Evolutionary conservation across 2,797 vertebrate genomes (phyloP), one percentile per base, ranked within the genome.

Genomic region (Premnoplex brunnescens): DNA sequence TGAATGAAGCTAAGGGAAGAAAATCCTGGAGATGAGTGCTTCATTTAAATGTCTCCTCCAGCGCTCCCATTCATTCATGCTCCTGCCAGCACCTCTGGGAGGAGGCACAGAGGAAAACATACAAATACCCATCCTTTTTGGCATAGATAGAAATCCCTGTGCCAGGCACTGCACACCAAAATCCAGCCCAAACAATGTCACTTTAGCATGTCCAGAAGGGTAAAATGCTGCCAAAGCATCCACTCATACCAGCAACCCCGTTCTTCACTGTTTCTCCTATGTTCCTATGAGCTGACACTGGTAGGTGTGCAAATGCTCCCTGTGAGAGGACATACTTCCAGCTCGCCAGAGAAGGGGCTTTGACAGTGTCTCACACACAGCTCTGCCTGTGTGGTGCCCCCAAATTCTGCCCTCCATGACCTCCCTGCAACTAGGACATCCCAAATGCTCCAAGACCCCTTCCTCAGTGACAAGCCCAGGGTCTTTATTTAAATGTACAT

Each of bases 1-100:
- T 92, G 95, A 97, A 95, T 91, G 92, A 92, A 95, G 94, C 49
- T 43, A n/a, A 59, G 56, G 79, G 74, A 85, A 96, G 82, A 79
- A 37, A 96, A 92, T 71, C 87, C 67, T 9, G 21, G 77, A 88
- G 84, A 89, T 3, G 6, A 78, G 46, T 21, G 9, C 75, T 95
- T 94, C 78, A 19, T 85, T 80, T 82, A 32, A 59, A 5, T 4
- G 0, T 37, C 72, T 59, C 69, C 64, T 67, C 48, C 77, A 72
- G 48, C 22, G 3, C 63, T 88, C 14, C 58, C 9, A 6, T 92
- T 72, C 64, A 89, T 94, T 95, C 84, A 3, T 14, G 16, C 37
- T 92, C 60, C 59, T 34, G 64, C 28, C 49, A 22, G 76, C 67
- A 86, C 55, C 68, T 52, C 11, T 1, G 37, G 66, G 71, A 81